Conservation (phyloP, 2,797 vertebrate genomes). For the Anabacerthia variegaticeps region DNA sequence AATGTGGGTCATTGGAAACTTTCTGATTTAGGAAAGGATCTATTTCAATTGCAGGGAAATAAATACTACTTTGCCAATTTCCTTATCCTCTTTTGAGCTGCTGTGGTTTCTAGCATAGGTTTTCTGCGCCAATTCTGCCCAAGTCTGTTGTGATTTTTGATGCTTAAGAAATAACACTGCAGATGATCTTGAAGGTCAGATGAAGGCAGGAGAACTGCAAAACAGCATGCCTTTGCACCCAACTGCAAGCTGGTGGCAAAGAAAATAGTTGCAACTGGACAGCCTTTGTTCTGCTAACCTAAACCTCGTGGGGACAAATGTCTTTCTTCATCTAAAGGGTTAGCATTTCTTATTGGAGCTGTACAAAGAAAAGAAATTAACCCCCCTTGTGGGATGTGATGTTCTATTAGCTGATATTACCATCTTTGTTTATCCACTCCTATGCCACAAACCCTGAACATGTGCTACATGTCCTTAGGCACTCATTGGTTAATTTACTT, state of each 20-base stretch:
- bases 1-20: not conserved
- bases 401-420: conserved; percentile 66
- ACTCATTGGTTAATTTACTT: conserved; percentile 78
- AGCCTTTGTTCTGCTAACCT: conserved; percentile 28
- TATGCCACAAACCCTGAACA: conserved; percentile 75
- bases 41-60: not conserved
- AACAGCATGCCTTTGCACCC: conserved; percentile 31
- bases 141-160: conserved; percentile 33
- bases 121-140: conserved; percentile 17
- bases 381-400: conserved; percentile 40
- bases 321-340: conserved; percentile 37
- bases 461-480: conserved; percentile 77
- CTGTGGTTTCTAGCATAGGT: not conserved
- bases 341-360: conserved; percentile 51
- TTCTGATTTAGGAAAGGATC: not conserved
- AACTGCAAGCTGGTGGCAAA: conserved; percentile 46
- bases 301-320: conserved; percentile 36
- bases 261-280: conserved; percentile 53
- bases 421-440: conserved; percentile 67
- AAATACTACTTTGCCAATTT: not conserved
- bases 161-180: conserved; percentile 37
- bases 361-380: conserved; percentile 65
- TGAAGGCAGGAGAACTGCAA: conserved; percentile 34
- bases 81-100: not conserved
- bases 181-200: conserved; percentile 62